Percentiles rank a stretch among this genome's conserved stretches.
These are phyloP conservation scores for Hydropsyche betteni DNA, from an alignment of 2,888 invertebrate species.

Conservation along the genomic window DNA sequence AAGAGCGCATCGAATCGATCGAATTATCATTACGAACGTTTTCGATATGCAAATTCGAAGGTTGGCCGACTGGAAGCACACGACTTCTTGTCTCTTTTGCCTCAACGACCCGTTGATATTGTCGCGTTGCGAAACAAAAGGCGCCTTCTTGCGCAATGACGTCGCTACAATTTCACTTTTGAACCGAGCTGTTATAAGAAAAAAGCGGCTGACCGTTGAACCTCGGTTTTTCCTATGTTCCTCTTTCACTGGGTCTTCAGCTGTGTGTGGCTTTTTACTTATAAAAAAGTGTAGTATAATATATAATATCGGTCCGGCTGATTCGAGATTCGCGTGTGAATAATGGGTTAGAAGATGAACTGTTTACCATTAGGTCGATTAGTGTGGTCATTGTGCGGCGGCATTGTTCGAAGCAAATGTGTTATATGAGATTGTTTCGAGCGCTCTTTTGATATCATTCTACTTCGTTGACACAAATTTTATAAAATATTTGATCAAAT, in stretches of 20 bases:
- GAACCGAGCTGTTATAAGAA: conserved; percentile 41
- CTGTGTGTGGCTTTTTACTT: too few species aligned
- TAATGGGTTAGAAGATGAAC: conserved; percentile 43
- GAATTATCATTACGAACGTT: conserved; percentile 23
- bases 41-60: conserved; percentile 39
- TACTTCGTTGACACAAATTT: too few species aligned
- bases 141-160: conserved; percentile 39
- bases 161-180: conserved; percentile 49
- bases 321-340: conserved; percentile 49
- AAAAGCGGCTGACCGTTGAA: conserved; percentile 20
- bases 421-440: conserved; percentile 35
- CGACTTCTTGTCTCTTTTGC: conserved; percentile 32
- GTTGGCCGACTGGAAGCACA: conserved; percentile 37
- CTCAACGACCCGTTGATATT: conserved; percentile 22
- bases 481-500: too few species aligned
- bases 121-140: conserved; percentile 38
- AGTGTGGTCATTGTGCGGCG: conserved; percentile 38
- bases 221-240: neutral
- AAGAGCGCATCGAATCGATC: conserved; percentile 24
- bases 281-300: conserved; percentile 2
- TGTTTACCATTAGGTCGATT: conserved; percentile 47
- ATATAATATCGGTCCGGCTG: conserved; percentile 6
- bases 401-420: conserved; percentile 35
- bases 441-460: neutral
- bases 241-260: too few species aligned